Conservation (phyloP, 2,113 vertebrate genomes). For the Notiomystis cincta region DNA sequence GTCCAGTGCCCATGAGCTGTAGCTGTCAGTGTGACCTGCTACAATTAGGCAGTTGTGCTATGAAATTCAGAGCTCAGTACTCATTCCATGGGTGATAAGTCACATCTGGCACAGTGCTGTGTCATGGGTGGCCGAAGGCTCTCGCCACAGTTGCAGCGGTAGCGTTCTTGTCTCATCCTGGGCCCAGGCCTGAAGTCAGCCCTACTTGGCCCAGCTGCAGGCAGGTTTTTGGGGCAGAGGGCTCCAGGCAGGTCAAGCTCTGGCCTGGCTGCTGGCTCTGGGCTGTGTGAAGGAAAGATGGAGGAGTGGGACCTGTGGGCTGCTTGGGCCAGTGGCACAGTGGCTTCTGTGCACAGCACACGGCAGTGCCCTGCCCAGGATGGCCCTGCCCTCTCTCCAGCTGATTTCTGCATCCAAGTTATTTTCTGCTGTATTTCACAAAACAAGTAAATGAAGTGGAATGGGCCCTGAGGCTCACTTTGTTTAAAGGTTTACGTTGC, state of each 20-base stretch:
- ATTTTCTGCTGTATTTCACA: background rate
- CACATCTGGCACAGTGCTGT: rapidly evolving
- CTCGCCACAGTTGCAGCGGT: rapidly evolving
- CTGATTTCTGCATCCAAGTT: background rate
- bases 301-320: rapidly evolving
- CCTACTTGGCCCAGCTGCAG: rapidly evolving
- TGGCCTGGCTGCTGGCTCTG: background rate
- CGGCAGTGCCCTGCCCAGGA: rapidly evolving
- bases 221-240: background rate
- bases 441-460: background rate
- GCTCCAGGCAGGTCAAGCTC: background rate
- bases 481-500: background rate
- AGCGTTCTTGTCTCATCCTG: rapidly evolving
- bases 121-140: rapidly evolving
- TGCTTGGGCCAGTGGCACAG: rapidly evolving
- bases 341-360: background rate
- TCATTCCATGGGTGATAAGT: background rate
- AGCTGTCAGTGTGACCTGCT: background rate
- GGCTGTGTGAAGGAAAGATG: background rate
- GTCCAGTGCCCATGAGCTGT: background rate
- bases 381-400: background rate
- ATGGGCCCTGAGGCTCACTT: background rate
- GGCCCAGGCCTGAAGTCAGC: background rate
- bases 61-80: background rate
- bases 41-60: background rate